Base-by-base conservation (phyloP, 1,140 invertebrate species). In the Rhysida immarginata region DNA sequence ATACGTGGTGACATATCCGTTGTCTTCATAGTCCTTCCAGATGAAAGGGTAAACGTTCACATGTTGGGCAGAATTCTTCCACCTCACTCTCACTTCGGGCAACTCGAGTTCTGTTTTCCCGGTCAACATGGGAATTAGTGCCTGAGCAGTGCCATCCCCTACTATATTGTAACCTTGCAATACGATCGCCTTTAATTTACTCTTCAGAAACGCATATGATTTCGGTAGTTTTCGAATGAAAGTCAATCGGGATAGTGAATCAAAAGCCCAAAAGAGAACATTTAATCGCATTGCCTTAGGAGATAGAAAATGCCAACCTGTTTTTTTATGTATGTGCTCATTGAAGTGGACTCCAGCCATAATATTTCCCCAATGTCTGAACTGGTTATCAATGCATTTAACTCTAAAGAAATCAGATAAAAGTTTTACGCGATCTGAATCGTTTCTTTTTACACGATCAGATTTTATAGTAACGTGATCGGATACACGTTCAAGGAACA, bases 61-160 rank as follows among this genome's bases (percentile, higher is more conserved):
- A 61, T 71, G 79, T 44, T 76, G 75, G 0, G 82, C 80, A 29
- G 79, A 76, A 1, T 70, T 63, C 3, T 74, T 75, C 64, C 80
- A 78, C 1, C 86, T 76, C 66, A 85, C 87, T 46, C 92, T 76
- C 1, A 85, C 84, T 62, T 92, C 85, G 0, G 87, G 88, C 24
- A 93, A 67, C 69, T 95, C 91, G 2, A 84, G 65, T 69, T 96
- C 92, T 0, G 84, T 92, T 68, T 84, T 81, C 16, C 87, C 86
- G 0, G 91, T 94, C 0, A 96, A 71, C 45, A 96, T 84, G 0
- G 92, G 92, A 41, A 94, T 87, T 20, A 95, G 69, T 0, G 92
- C 89, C 62, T 94, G 89, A 0, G 91, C 88, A 0, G 92, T 96
- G 0, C 92, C 92, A 71, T 96, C 93, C 0, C 92, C 92, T 1